Evolutionary conservation across 2,888 invertebrate species (phyloP).

Genomic region (Drosophila monieri): DNA sequence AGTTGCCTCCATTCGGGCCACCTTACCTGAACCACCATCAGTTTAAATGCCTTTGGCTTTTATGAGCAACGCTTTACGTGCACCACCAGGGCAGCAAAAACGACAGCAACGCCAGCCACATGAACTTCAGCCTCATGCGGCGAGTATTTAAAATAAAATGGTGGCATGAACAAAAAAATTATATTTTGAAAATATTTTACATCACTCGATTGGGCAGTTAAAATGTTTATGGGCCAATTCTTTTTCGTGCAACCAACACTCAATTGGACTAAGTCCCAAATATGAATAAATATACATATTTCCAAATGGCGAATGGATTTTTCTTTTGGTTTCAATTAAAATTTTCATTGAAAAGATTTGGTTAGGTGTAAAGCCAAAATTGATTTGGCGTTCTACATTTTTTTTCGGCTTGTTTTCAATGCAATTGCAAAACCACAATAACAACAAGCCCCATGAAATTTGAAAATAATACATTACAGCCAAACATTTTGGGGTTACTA

Average conservation of each 20-base stretch:
- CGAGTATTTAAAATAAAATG: constrained; percentile 24
- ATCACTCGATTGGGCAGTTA: constrained; percentile 40
- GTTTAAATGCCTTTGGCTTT: constrained; percentile 57
- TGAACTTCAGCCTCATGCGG: constrained; percentile 24
- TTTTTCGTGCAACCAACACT: constrained; percentile 23
- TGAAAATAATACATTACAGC: background rate
- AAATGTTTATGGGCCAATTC: constrained; percentile 48
- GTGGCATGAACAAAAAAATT: constrained; percentile 10
- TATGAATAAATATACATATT: constrained; percentile 15
- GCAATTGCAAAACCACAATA: constrained; percentile 9
- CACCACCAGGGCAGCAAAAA: constrained; percentile 11
- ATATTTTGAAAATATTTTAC: constrained; percentile 32
- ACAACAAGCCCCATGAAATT: constrained; percentile 13
- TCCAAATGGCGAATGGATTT: constrained; percentile 5
- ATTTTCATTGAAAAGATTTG: constrained; percentile 32
- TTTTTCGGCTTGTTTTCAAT: constrained; percentile 23
- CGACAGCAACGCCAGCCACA: constrained; percentile 24
- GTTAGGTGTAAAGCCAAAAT: constrained; percentile 40
- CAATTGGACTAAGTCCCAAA: constrained; percentile 31
- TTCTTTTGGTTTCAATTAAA: constrained; percentile 39
- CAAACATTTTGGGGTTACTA: background rate
- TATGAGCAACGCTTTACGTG: constrained; percentile 46
- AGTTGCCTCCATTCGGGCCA: constrained; percentile 8
- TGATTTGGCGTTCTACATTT: constrained; percentile 24
- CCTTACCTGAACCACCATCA: constrained; percentile 18